Base-by-base conservation (phyloP, 2,888 invertebrate species). In the Pheosia gnoma region DNA sequence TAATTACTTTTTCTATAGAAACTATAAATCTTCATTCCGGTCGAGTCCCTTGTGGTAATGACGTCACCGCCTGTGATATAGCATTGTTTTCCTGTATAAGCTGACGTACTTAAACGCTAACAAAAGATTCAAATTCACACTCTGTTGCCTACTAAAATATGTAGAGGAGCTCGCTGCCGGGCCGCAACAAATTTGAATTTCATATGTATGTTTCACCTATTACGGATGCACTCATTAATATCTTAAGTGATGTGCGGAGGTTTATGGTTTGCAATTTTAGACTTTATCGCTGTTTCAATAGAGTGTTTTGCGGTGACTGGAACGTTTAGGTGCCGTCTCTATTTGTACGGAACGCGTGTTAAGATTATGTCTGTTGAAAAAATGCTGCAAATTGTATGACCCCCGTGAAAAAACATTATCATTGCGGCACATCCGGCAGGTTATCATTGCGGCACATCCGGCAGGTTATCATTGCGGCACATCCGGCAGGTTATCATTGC, bases 191-290 rank as follows among this genome's bases (percentile, higher is more conserved):
- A 93, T 93, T 93, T 93, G 91, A 93, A 93, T 93, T 93, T 93
- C 93, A 93, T 92, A 91, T 91, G 91, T 91, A 92, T 93, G 92
- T 91, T 93, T 91, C 91, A 84, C 89, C 91, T 93, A 93, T 93
- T 93, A 93, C 90, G 88, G 90, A 93, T 93, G 93, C 93, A 89
- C 91, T 93, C 93, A 93, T 93, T 93, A 93, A 93, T 93, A 93
- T 90, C 90, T 91, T 92, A 91, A 92, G 91, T 91, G 92, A 92
- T 90, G 89, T 92, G 90, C 89, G 86, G 83, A 83, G 79, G 73
- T 73, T 71, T 72, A 72, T 66, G 66, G 63, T 69, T 74, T 62
- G 75, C 82, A 79, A 89, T 79, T 84, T 75, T 86, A 77, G 74
- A 83, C 90, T 82, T 77, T 87, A 82, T 68, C 41, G 61, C 71